phyloP scores from a whole-genome alignment of 2,888 invertebrate genomes.

The Julus scanicus region DNA sequence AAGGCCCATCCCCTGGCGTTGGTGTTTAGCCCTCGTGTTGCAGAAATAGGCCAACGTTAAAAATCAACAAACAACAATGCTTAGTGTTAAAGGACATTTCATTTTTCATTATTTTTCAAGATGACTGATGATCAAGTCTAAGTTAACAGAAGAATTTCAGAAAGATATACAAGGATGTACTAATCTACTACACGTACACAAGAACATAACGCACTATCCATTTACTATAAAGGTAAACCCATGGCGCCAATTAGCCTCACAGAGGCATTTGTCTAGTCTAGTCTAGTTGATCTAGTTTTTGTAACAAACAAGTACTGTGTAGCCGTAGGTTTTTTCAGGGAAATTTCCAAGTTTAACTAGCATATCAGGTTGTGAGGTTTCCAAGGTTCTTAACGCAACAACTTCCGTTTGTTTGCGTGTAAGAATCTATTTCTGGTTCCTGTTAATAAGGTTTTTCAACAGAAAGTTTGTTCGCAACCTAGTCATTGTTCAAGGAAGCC shows the following conservation, averaged over 20 bases:
- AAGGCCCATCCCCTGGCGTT: too few relatives aligned
- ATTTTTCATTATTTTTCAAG: too few relatives aligned
- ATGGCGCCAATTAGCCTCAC: background rate
- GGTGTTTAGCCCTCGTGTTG: too few relatives aligned
- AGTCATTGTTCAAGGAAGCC: conserved; percentile 28
- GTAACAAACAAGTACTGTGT: background rate
- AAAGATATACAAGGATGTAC: too few relatives aligned
- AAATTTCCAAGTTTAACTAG: background rate
- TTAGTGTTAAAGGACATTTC: too few relatives aligned
- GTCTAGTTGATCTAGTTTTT: background rate
- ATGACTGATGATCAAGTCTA: too few relatives aligned
- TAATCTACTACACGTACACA: too few relatives aligned
- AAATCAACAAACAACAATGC: too few relatives aligned
- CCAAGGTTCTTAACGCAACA: background rate
- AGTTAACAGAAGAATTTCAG: too few relatives aligned
- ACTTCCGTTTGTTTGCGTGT: background rate
- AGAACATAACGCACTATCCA: too few relatives aligned
- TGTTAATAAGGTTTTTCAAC: background rate
- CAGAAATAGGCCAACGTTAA: too few relatives aligned
- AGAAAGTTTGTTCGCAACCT: background rate
- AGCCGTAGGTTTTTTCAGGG: background rate
- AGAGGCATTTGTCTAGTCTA: background rate
- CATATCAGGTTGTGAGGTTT: background rate
- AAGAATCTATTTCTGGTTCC: conserved; percentile 10
- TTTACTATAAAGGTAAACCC: background rate